These are phyloP conservation scores for Pseudomyrmex gracilis DNA, from an alignment of 1,140 invertebrate genomes.

Conservation along the genomic window DNA sequence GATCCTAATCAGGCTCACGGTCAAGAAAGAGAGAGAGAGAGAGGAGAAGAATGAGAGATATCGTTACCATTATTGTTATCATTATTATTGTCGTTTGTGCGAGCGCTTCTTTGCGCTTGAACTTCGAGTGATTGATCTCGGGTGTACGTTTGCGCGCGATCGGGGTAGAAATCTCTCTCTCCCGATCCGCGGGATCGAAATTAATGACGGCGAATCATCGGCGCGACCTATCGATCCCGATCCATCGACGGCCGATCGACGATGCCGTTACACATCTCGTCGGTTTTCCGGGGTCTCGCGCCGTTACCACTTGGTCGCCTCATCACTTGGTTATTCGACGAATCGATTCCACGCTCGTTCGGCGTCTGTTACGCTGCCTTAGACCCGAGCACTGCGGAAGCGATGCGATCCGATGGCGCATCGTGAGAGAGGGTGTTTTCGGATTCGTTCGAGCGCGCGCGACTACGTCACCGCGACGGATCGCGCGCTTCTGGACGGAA, in stretches of 20 bases:
- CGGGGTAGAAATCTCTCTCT: constrained; percentile 55
- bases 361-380: constrained; percentile 61
- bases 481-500: constrained; percentile 10
- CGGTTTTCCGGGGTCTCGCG: constrained; percentile 62
- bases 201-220: constrained; percentile 74
- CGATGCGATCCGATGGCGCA: constrained; percentile 28
- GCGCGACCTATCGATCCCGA: constrained; percentile 64
- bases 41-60: constrained; percentile 15
- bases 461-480: constrained; percentile 22
- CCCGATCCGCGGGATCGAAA: constrained; percentile 66
- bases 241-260: constrained; percentile 63
- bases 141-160: constrained; percentile 39
- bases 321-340: constrained; percentile 52
- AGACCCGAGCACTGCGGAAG: constrained; percentile 66
- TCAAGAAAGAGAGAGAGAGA: not conserved
- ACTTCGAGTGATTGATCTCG: constrained; percentile 68
- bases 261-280: constrained; percentile 68
- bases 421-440: constrained; percentile 44
- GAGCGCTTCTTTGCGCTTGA: constrained; percentile 14
- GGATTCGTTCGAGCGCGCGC: constrained; percentile 9
- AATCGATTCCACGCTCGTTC: constrained; percentile 65
- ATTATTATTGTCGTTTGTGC: constrained; percentile 40
- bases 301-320: not conserved
- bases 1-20: constrained; percentile 62
- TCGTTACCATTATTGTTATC: constrained; percentile 46